Conservation (phyloP, 2,888 invertebrate species). For the Matsumyia berberina region DNA sequence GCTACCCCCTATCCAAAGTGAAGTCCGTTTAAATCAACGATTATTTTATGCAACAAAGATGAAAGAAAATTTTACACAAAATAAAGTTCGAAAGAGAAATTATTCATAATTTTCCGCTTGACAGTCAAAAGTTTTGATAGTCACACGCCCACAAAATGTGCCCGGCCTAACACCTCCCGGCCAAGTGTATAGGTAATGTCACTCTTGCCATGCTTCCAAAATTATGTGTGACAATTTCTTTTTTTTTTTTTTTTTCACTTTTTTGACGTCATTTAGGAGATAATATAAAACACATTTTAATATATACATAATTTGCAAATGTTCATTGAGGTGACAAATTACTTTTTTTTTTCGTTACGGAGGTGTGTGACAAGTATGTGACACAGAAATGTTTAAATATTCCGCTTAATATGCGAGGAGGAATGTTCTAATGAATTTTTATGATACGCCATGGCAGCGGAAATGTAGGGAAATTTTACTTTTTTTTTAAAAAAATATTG, state of each 20-base stretch:
- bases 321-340: slow-evolving; percentile 27
- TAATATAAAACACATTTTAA: slow-evolving; percentile 24
- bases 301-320: slow-evolving; percentile 22
- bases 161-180: not conserved
- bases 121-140: slow-evolving; percentile 1
- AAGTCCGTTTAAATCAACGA: too few relatives aligned
- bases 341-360: not conserved
- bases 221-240: slow-evolving; percentile 13
- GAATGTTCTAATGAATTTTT: not conserved
- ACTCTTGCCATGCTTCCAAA: slow-evolving; percentile 3
- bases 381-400: not conserved
- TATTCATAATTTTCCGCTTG: slow-evolving; percentile 11
- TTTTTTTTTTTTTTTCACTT: not conserved
- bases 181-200: not conserved
- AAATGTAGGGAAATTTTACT: too few relatives aligned
- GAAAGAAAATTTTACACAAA: not conserved
- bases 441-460: too few relatives aligned
- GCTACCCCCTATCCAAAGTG: too few relatives aligned
- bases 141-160: slow-evolving; percentile 10
- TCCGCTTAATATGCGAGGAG: not conserved
- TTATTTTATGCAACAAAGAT: not conserved
- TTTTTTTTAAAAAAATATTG: too few relatives aligned
- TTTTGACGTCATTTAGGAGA: slow-evolving; percentile 7
- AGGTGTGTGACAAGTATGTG: not conserved
- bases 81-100: not conserved